Conservation (phyloP, 2,888 invertebrate species). For the Hipparchia sbordonii region DNA sequence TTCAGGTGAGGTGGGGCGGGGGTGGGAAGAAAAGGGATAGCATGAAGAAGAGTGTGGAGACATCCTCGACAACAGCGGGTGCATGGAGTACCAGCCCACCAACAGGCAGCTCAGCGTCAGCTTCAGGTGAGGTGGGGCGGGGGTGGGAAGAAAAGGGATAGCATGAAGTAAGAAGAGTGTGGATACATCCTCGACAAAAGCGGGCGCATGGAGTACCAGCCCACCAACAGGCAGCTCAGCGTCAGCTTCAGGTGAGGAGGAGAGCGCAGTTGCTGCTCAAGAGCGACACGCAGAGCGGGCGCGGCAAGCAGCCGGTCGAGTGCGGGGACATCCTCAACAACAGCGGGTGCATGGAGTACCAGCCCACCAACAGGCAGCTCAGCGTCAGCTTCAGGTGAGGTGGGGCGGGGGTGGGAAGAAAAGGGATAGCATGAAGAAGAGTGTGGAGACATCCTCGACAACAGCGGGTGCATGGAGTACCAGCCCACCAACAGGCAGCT, state of each 20-base stretch:
- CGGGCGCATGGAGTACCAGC: constrained; percentile 97
- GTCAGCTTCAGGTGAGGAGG: constrained; percentile 84
- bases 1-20: neutral
- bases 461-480: constrained; percentile 97
- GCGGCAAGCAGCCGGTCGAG: constrained; percentile 87
- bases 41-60: constrained; percentile 94
- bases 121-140: neutral
- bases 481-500: constrained; percentile 93
- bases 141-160: neutral
- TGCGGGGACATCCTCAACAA: constrained; percentile 98
- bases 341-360: constrained; percentile 97
- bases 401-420: too few species aligned
- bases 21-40: neutral
- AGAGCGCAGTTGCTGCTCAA: constrained; percentile 91
- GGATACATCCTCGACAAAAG: constrained; percentile 98
- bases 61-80: constrained; percentile 96
- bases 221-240: constrained; percentile 91
- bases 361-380: constrained; percentile 92
- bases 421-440: constrained; percentile 86
- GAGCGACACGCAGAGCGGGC: constrained; percentile 88
- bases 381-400: constrained; percentile 84
- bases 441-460: constrained; percentile 98
- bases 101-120: constrained; percentile 94
- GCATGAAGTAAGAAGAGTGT: too few species aligned
- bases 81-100: constrained; percentile 97